Conservation (phyloP, 1,140 invertebrate genomes). For the Scaptodrosophila lebanonensis region DNA sequence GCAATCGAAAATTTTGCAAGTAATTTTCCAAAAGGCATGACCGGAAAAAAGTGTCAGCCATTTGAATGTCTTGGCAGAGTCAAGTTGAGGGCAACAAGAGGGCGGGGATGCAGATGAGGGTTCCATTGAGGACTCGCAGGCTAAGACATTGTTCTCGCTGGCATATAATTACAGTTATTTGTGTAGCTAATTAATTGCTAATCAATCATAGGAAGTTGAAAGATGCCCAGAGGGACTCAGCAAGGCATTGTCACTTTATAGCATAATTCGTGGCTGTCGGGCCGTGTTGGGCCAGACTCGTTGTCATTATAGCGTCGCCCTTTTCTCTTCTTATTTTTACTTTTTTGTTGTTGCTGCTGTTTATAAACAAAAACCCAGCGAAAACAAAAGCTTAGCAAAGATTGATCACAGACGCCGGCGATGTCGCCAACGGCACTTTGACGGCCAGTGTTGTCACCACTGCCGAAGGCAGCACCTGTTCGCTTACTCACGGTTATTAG, state of each 20-base stretch:
- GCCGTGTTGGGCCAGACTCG: not conserved
- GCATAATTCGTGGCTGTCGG: not conserved
- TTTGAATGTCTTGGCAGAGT: not conserved
- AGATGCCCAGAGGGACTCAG: not conserved
- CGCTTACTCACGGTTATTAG: conserved; percentile 73
- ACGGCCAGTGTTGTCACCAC: not conserved
- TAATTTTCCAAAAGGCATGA: conserved; percentile 40
- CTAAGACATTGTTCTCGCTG: conserved; percentile 43
- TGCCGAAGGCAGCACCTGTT: conserved; percentile 58
- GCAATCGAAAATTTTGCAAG: conserved; percentile 46
- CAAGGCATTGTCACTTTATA: conserved; percentile 40
- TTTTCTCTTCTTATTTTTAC: not conserved
- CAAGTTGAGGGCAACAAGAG: conserved; percentile 3
- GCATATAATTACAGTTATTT: conserved; percentile 75
- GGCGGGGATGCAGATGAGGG: conserved; percentile 2
- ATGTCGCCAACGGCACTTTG: not conserved
- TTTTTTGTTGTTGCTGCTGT: conserved; percentile 21
- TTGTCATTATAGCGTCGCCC: conserved; percentile 41
- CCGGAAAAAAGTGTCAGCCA: conserved; percentile 14
- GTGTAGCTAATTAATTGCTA: conserved; percentile 76
- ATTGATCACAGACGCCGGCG: conserved; percentile 58
- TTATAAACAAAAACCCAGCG: conserved; percentile 64
- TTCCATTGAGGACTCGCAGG: conserved; percentile 18
- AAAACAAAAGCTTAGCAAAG: conserved; percentile 73
- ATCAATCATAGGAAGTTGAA: conserved; percentile 66